Percentiles rank a stretch among this genome's conserved stretches.
These are phyloP conservation scores for Todus mexicanus DNA, from an alignment of 2,797 vertebrate species.

Conservation along the genomic window DNA sequence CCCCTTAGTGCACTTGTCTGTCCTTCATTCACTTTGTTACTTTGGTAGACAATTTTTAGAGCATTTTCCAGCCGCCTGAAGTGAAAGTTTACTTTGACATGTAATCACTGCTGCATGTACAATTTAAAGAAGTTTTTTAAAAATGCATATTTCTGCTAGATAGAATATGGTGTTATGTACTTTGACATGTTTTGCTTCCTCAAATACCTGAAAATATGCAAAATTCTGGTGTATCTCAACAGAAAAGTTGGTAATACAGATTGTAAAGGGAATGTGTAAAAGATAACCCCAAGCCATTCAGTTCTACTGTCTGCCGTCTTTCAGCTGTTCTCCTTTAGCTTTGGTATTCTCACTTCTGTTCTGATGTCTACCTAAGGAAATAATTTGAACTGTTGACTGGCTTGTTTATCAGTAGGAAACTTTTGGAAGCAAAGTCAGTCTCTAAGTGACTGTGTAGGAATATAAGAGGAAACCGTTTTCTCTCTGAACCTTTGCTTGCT, in stretches of 20 bases:
- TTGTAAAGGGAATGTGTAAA: not conserved
- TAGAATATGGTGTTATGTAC: not conserved
- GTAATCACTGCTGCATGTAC: not conserved
- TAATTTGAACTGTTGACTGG: not conserved
- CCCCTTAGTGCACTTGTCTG: not conserved
- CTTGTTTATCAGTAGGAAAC: not conserved
- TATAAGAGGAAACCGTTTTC: not conserved
- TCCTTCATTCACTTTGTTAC: not conserved
- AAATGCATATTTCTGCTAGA: not conserved
- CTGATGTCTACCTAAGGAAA: not conserved
- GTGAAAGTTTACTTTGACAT: conserved; percentile 29
- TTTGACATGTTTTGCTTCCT: conserved; percentile 37
- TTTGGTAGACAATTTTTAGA: not conserved
- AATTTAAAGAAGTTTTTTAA: conserved; percentile 6
- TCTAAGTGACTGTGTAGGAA: not conserved
- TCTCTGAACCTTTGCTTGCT: not conserved
- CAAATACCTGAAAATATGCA: conserved; percentile 15
- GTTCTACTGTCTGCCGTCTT: not conserved
- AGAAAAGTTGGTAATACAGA: not conserved
- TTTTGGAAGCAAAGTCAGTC: not conserved
- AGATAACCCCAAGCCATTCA: not conserved
- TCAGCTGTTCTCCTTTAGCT: not conserved
- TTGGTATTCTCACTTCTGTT: not conserved
- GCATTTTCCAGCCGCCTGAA: not conserved
- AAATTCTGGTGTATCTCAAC: conserved; percentile 12